Percentiles rank a stretch among this genome's conserved stretches.
These are phyloP conservation scores for Drosophila percnosoma DNA, from an alignment of 2,888 invertebrate species.

Conservation along the genomic window DNA sequence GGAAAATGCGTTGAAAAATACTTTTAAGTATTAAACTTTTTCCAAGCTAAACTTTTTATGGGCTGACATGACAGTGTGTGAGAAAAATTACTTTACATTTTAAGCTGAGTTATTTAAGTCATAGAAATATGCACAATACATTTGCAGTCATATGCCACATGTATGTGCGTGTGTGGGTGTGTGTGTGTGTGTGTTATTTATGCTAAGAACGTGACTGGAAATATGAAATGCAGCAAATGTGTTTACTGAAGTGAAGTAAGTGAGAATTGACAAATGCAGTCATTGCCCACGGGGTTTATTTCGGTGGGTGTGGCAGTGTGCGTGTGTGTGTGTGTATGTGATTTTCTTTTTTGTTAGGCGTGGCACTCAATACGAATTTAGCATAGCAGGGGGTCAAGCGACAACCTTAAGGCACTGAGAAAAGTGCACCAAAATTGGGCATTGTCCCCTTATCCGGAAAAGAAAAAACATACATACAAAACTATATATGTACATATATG, in stretches of 20 bases:
- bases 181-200: conserved; percentile 67
- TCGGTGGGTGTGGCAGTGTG: conserved; percentile 3
- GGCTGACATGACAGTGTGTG: neutral
- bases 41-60: neutral
- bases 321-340: neutral
- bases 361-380: conserved; percentile 12
- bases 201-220: conserved; percentile 81
- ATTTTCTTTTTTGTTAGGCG: neutral
- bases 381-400: conserved; percentile 38
- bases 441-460: conserved; percentile 59
- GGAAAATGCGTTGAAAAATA: neutral
- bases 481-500: conserved; percentile 1
- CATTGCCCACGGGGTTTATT: conserved; percentile 13
- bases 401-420: conserved; percentile 55
- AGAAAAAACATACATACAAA: conserved; percentile 3
- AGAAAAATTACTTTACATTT: conserved; percentile 17
- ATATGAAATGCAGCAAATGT: conserved; percentile 80
- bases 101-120: conserved; percentile 35
- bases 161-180: conserved; percentile 14
- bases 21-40: neutral
- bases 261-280: conserved; percentile 74
- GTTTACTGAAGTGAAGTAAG: conserved; percentile 77
- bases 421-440: conserved; percentile 68
- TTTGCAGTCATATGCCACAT: conserved; percentile 3
- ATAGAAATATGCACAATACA: conserved; percentile 33